phyloP scores from a whole-genome alignment of 2,113 vertebrate genomes.

The Gavia stellata region DNA sequence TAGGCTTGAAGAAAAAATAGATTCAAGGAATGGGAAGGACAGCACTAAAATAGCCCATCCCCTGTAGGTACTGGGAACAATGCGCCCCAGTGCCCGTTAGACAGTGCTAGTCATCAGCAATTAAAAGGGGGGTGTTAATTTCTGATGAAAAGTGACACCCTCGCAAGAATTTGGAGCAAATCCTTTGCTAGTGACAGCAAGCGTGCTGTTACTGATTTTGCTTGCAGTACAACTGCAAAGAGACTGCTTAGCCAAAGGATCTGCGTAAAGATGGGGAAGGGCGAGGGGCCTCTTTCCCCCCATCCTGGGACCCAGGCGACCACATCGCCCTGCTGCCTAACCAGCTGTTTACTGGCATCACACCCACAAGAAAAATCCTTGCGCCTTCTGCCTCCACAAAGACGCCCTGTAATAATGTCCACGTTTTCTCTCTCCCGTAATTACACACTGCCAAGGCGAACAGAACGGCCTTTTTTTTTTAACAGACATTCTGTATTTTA shows the following conservation, averaged over 20 bases:
- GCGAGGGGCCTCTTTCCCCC: neutral
- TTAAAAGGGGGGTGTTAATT: neutral
- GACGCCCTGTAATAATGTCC: neutral
- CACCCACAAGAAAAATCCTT: neutral
- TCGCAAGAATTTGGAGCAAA: neutral
- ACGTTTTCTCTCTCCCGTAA: neutral
- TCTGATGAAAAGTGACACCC: neutral
- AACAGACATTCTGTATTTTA: constrained; percentile 26
- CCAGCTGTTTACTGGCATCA: neutral
- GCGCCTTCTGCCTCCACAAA: neutral
- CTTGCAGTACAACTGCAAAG: rapidly evolving
- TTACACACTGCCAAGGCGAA: neutral
- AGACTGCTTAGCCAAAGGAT: neutral
- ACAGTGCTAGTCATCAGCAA: neutral
- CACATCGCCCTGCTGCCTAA: rapidly evolving
- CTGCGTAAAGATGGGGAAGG: neutral
- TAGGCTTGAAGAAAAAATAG: neutral
- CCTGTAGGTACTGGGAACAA: neutral
- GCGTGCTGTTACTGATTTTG: rapidly evolving
- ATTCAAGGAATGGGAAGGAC: neutral
- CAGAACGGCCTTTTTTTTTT: neutral
- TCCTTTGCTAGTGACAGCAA: neutral
- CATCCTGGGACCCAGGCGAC: rapidly evolving
- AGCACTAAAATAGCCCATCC: neutral
- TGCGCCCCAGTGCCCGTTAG: rapidly evolving